These are phyloP conservation scores for Lethenteron reissneri DNA, from an alignment of 2,113 vertebrate genomes.

Conservation along the genomic window DNA sequence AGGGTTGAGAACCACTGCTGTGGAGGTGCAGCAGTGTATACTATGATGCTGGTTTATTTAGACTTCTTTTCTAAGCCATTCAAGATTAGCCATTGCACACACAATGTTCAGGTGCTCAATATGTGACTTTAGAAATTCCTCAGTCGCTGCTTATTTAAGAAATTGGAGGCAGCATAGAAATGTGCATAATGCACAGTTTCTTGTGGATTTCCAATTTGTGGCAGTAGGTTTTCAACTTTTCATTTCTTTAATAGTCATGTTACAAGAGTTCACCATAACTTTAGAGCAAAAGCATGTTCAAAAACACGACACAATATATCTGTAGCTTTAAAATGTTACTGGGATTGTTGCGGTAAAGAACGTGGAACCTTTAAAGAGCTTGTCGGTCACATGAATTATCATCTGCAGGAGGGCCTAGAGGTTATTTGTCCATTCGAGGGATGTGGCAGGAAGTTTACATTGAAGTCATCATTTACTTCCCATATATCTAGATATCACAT, in stretches of 20 bases:
- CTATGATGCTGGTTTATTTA: constrained; percentile 14
- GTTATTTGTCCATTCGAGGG: too few species aligned
- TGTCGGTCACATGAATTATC: too few species aligned
- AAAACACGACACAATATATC: too few species aligned
- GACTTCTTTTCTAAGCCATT: neutral
- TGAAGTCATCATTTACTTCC: too few species aligned
- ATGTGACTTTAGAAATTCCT: neutral
- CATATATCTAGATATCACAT: too few species aligned
- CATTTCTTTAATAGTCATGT: constrained; percentile 9
- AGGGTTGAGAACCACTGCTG: constrained; percentile 7
- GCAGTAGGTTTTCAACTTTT: constrained; percentile 7
- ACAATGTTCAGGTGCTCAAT: neutral
- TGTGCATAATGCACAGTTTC: constrained; percentile 1
- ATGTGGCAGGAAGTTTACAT: too few species aligned
- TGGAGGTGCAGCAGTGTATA: constrained; percentile 8
- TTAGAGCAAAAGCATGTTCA: neutral
- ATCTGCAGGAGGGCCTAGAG: too few species aligned
- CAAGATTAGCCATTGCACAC: too few species aligned
- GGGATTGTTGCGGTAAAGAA: too few species aligned
- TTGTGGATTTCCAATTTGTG: constrained; percentile 6
- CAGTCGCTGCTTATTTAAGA: neutral
- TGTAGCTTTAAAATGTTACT: too few species aligned
- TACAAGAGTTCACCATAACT: constrained; percentile 7
- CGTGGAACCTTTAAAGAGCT: too few species aligned
- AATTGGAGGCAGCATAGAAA: neutral